phyloP scores from a whole-genome alignment of 2,113 vertebrate species.

The Antechinus stuartii region DNA sequence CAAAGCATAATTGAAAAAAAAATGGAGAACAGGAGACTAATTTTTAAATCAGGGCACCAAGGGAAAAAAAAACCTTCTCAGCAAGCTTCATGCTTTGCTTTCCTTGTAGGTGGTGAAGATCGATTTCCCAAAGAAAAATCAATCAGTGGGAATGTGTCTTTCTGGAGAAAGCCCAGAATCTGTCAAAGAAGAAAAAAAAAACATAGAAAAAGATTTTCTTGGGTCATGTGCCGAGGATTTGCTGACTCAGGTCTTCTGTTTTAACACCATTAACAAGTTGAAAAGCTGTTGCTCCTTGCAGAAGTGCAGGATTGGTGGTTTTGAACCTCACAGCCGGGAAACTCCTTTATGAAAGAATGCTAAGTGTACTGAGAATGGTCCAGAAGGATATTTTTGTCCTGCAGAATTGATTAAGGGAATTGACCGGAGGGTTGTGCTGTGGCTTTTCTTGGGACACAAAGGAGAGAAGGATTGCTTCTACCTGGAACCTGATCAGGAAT shows the following conservation, averaged over 20 bases:
- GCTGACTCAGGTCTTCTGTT: slow-evolving; percentile 84
- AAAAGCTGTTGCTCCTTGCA: slow-evolving; percentile 69
- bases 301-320: slow-evolving; percentile 68
- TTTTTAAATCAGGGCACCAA: slow-evolving; percentile 63
- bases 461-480: slow-evolving; percentile 49
- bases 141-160: slow-evolving; percentile 78
- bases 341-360: slow-evolving; percentile 70
- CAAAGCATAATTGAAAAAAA: slow-evolving; percentile 7
- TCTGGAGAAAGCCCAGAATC: slow-evolving; percentile 76
- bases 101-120: slow-evolving; percentile 73
- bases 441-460: slow-evolving; percentile 28
- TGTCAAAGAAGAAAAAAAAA: slow-evolving; percentile 62
- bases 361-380: slow-evolving; percentile 65
- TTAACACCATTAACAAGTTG: slow-evolving; percentile 81
- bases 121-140: slow-evolving; percentile 77
- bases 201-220: slow-evolving; percentile 70
- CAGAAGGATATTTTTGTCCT: slow-evolving; percentile 69
- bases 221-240: slow-evolving; percentile 74
- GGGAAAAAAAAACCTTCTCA: background rate
- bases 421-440: slow-evolving; percentile 28
- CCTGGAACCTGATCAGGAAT: slow-evolving; percentile 50
- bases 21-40: background rate
- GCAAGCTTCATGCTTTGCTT: slow-evolving; percentile 68
- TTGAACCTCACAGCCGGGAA: slow-evolving; percentile 71
- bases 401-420: slow-evolving; percentile 65